A percentile compares a stretch with the other conserved stretches of the same genome.
phyloP scores from a whole-genome alignment of 2,113 vertebrate genomes.

The Oenanthe oenanthe region DNA sequence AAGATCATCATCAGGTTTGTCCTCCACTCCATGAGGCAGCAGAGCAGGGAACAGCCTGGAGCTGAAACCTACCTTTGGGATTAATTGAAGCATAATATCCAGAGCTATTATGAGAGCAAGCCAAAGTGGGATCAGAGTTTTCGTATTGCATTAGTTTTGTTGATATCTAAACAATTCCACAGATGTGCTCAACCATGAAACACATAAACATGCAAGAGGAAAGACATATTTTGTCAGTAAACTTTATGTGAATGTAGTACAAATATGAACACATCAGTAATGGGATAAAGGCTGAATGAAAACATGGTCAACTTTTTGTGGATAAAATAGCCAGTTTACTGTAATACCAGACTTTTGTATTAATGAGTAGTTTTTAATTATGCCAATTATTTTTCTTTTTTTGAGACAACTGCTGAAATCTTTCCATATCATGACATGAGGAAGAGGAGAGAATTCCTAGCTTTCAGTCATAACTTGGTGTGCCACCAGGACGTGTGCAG shows the following conservation, averaged over 20 bases:
- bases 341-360: not conserved
- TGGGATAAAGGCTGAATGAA: not conserved
- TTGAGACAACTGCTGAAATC: not conserved
- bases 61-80: not conserved
- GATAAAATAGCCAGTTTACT: not conserved
- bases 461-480: not conserved
- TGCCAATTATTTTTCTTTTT: not conserved
- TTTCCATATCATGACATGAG: not conserved
- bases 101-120: not conserved
- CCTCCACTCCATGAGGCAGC: not conserved
- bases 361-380: not conserved
- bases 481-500: not conserved
- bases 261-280: not conserved
- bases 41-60: not conserved
- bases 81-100: not conserved
- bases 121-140: not conserved
- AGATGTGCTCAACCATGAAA: not conserved
- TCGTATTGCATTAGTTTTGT: not conserved
- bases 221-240: not conserved
- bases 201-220: not conserved
- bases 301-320: not conserved
- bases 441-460: not conserved
- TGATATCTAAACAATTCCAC: not conserved
- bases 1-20: not conserved
- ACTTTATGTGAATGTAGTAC: not conserved